phyloP scores from a whole-genome alignment of 1,140 invertebrate species.

The Aphidius ervi region DNA sequence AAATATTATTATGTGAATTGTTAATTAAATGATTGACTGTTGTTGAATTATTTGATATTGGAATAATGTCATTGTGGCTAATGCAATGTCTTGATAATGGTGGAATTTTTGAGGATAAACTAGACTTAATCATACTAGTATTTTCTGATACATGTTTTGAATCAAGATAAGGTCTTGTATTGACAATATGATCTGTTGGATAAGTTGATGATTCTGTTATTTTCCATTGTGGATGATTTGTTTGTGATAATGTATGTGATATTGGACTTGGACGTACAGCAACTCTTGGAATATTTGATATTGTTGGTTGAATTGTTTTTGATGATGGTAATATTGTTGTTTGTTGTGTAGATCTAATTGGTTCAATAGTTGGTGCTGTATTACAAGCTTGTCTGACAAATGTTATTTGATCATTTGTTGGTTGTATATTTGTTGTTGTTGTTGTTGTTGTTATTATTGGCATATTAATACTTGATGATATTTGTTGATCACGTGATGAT shows the following conservation, averaged over 20 bases:
- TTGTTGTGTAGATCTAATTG: constrained; percentile 23
- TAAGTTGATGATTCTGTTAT: constrained; percentile 38
- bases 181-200: constrained; percentile 39
- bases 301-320: constrained; percentile 30
- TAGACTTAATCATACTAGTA: constrained; percentile 50
- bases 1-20: constrained; percentile 23
- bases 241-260: constrained; percentile 27
- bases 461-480: constrained; percentile 14
- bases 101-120: constrained; percentile 42
- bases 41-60: constrained; percentile 33
- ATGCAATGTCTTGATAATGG: constrained; percentile 43
- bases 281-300: constrained; percentile 38
- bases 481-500: constrained; percentile 18
- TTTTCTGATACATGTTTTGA: constrained; percentile 49
- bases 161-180: constrained; percentile 44
- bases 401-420: constrained; percentile 27
- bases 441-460: constrained; percentile 1
- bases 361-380: constrained; percentile 28
- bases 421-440: constrained; percentile 5
- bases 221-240: constrained; percentile 37
- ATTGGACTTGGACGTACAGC: constrained; percentile 46
- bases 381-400: constrained; percentile 12
- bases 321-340: constrained; percentile 25
- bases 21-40: constrained; percentile 23
- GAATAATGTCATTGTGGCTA: constrained; percentile 33